Base-by-base conservation (phyloP, 2,797 vertebrate genomes). In the Lateolabrax maculatus region DNA sequence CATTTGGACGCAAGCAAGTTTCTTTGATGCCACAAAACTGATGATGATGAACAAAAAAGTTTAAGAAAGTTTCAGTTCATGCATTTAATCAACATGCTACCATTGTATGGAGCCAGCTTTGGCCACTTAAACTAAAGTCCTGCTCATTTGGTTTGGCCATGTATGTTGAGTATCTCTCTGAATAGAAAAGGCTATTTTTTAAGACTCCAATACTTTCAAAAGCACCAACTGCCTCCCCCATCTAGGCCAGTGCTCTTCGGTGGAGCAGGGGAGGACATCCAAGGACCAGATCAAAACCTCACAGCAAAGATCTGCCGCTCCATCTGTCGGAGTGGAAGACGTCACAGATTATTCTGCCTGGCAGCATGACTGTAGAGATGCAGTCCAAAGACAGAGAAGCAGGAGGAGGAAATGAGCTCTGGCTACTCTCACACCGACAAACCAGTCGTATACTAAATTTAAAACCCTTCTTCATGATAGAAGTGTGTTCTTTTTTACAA, bases 281-380 rank as follows among this genome's bases (percentile, higher is more conserved):
- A 74, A 81, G 61, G 63, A 73, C 64, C 65, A 27, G 75, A 89
- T 89, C 80, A 87, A 81, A 84, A 79, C 72, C 69, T 75, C 37
- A 41, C 52, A 25, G 74, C 53, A 64, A 69, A 83, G 87, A 85
- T 80, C 82, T 81, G 77, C 77, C 61, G 49, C 39, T 82, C 86
- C 87, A 81, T 83, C 84, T 87, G 87, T 86, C 79, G 43, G 62
- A 61, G 75, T 12, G 34, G 76, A 77, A 63, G 56, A 76, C 34
- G 23, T 60, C 71, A 48, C 65, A 70, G 29, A 77, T 62, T 68
- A 53, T 83, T 78, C 55, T 44, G 64, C 56, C 67, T 75, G 71
- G 77, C 71, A 79, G 69, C 60, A 2, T 6, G 77, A 62, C 75
- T 79, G 75, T 80, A 60, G 60, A 82, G 55, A 79, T n/a, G 19